Percentiles rank a stretch among this genome's conserved stretches.
Evolutionary conservation across 2,797 vertebrate species (phyloP).

Genomic region (Crenuchus spilurus): DNA sequence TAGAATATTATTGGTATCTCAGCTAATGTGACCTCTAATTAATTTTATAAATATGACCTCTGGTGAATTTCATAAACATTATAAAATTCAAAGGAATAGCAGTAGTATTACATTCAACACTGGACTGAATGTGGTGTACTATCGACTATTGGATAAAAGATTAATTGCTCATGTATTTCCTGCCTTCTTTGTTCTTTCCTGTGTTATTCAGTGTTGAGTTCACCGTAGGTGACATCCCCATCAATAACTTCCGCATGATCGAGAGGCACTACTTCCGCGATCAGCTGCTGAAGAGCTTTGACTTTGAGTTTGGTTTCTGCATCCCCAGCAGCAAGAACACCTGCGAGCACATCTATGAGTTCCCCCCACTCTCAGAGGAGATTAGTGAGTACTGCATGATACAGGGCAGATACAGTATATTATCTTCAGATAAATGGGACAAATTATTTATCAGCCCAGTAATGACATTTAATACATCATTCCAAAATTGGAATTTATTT

Average conservation of each 20-base stretch:
- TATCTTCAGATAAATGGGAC: background rate
- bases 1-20: background rate
- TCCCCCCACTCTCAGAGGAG: constrained; percentile 93
- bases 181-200: background rate
- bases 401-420: background rate
- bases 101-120: background rate
- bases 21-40: constrained; percentile 3
- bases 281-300: constrained; percentile 94
- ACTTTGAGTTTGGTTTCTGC: constrained; percentile 98
- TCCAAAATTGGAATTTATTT: background rate
- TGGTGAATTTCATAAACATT: background rate
- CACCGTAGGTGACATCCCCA: constrained; percentile 93
- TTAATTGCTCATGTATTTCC: background rate
- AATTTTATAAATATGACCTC: constrained; percentile 2
- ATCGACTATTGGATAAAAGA: background rate
- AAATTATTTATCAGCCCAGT: no score
- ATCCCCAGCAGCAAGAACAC: constrained; percentile 99
- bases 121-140: background rate
- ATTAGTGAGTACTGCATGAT: constrained; percentile 82
- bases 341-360: constrained; percentile 98
- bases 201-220: constrained; percentile 88
- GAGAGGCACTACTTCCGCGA: constrained; percentile 97
- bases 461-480: no score
- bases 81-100: background rate
- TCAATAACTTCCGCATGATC: constrained; percentile 98